Evolutionary conservation across 2,113 vertebrate genomes (phyloP).

Genomic region (Desmodus rotundus): DNA sequence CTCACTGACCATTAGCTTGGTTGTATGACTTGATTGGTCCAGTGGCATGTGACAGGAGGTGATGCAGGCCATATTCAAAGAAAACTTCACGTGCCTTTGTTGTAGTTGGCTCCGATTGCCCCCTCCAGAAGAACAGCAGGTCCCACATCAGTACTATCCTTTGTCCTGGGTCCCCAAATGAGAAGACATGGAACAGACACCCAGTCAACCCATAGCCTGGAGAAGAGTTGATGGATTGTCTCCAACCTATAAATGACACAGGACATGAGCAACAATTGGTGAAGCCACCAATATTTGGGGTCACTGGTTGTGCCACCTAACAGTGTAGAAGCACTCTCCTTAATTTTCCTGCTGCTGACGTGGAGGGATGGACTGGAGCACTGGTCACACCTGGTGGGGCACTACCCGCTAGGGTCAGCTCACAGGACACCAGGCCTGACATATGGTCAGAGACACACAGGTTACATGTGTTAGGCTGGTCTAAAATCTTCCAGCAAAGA

Average conservation of each 20-base stretch:
- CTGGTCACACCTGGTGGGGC: background rate
- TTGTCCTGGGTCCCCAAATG: background rate
- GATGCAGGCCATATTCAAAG: fast-evolving
- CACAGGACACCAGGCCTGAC: fast-evolving
- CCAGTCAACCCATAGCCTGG: background rate
- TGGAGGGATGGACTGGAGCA: background rate
- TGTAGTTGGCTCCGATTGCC: background rate
- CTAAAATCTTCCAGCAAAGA: background rate
- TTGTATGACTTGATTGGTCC: background rate
- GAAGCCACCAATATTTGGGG: background rate
- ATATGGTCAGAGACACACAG: background rate
- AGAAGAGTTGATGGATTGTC: background rate
- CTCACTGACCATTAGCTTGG: background rate
- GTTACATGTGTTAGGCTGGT: fast-evolving
- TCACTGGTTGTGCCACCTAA: background rate
- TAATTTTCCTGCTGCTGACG: background rate
- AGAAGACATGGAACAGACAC: background rate
- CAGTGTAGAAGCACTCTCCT: background rate
- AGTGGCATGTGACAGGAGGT: background rate
- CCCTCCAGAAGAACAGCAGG: background rate
- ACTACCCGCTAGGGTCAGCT: background rate
- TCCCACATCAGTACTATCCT: background rate
- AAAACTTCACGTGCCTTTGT: background rate
- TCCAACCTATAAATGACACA: background rate
- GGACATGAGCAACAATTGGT: background rate